Percentiles rank a stretch among this genome's conserved stretches.
Evolutionary conservation across 1,140 invertebrate genomes (phyloP).

Genomic region (Babylonia areolata): DNA sequence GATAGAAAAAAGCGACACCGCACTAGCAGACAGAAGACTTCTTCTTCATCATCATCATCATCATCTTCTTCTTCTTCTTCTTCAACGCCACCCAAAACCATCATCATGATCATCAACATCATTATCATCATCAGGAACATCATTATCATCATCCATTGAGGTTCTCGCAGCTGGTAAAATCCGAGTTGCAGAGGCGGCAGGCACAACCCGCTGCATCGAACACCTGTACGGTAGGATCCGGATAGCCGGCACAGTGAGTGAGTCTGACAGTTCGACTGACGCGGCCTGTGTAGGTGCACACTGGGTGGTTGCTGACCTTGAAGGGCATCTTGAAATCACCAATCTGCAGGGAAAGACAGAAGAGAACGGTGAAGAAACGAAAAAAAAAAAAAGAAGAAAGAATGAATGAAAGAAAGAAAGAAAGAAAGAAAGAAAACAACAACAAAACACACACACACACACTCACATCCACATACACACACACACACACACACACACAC

Average conservation of each 20-base stretch:
- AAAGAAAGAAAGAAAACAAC: no score
- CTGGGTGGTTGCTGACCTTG: conserved; percentile 88
- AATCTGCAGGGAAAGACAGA: no score
- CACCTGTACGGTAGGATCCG: conserved; percentile 63
- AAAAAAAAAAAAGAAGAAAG: no score
- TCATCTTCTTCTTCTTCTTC: neutral
- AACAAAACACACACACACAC: no score
- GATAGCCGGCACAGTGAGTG: conserved; percentile 79
- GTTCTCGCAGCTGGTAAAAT: conserved; percentile 70
- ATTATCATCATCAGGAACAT: no score
- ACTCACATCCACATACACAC: no score
- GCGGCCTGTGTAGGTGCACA: conserved; percentile 86
- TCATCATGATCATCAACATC: no score
- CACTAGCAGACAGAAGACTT: neutral
- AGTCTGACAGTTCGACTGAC: conserved; percentile 79
- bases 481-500: no score
- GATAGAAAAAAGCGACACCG: no score
- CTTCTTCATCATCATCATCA: neutral
- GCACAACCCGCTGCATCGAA: conserved; percentile 66
- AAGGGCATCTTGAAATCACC: conserved; percentile 91
- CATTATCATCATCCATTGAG: conserved; percentile 60
- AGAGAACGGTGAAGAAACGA: no score
- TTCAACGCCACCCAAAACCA: no score
- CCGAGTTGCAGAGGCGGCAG: conserved; percentile 63
- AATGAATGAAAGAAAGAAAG: conserved; percentile 41